Base-by-base conservation (phyloP, 2,888 invertebrate species). In the Plebejus anna region DNA sequence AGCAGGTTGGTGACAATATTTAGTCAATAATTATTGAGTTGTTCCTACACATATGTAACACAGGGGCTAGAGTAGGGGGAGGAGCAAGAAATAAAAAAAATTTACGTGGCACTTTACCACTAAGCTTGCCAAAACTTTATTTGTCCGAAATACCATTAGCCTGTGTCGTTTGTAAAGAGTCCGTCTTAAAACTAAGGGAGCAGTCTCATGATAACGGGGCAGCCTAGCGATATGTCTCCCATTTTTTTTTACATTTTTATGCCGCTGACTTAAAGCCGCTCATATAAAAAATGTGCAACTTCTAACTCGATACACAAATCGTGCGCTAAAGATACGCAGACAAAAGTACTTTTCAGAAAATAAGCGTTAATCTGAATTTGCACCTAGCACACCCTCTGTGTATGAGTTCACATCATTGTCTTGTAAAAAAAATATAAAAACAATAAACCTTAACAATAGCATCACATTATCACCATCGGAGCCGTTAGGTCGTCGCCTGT, bases 241-340 rank as follows among this genome's bases (percentile, higher is more conserved):
- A 83, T 84, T 84, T 83, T 87, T 85, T 85, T 87, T 89, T 85
- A 88, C 83, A 88, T 87, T 87, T 89, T 90, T 88, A 87, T 89
- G 88, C 80, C 90, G 88, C 85, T 84, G 87, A 85, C 89, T 87
- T 80, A 83, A 81, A 86, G 87, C 86, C 84, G 86, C 84, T 87
- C 88, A 84, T 86, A 87, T 89, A 88, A 90, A 93, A 91, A 87
- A 90, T 94, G 94, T 94, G 94, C 94, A 93, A 89, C 84, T 88
- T 88, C 88, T 88, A 91, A 92, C 90, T 90, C 83, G 83, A 84
- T 80, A 85, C 89, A 88, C 89, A 90, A 88, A 94, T 89, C 90
- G 89, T 90, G 90, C 88, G 89, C 89, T 86, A 90, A 90, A 91
- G 93, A 90, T 91, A 93, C 85, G 89, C 91, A 90, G 86, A 81